Percentiles rank a stretch among this genome's conserved stretches.
Conservation (phyloP, 2,888 invertebrate species). For the Epinotia ramella region DNA sequence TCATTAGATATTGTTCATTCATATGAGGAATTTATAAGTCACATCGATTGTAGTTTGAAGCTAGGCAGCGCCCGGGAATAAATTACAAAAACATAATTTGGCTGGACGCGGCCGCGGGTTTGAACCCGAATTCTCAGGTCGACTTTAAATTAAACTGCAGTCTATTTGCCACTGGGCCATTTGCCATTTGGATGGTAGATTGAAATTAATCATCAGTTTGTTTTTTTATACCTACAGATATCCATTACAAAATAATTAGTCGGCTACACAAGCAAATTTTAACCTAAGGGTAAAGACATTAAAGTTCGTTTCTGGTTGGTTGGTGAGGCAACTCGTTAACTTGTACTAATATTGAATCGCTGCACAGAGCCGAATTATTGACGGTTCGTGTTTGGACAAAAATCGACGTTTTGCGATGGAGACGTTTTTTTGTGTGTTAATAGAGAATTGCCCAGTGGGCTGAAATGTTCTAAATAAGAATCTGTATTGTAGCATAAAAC, state of each 20-base stretch:
- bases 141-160: no score
- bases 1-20: no score
- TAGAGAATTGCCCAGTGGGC: constrained; percentile 13
- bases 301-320: constrained; percentile 48
- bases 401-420: constrained; percentile 41
- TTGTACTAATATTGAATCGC: constrained; percentile 46
- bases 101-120: no score
- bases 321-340: constrained; percentile 43
- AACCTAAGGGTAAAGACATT: constrained; percentile 43
- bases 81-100: no score
- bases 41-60: no score
- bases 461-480: background rate
- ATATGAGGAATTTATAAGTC: no score
- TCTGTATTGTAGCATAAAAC: background rate
- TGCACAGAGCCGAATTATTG: constrained; percentile 46
- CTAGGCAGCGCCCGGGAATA: no score
- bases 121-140: no score
- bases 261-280: constrained; percentile 42
- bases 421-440: constrained; percentile 19
- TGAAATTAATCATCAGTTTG: no score
- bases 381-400: constrained; percentile 45
- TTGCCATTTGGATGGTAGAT: no score
- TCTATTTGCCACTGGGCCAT: no score
- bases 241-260: constrained; percentile 63
- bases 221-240: no score